phyloP scores from a whole-genome alignment of 1,140 invertebrate species.

The Campoletis sonorensis region DNA sequence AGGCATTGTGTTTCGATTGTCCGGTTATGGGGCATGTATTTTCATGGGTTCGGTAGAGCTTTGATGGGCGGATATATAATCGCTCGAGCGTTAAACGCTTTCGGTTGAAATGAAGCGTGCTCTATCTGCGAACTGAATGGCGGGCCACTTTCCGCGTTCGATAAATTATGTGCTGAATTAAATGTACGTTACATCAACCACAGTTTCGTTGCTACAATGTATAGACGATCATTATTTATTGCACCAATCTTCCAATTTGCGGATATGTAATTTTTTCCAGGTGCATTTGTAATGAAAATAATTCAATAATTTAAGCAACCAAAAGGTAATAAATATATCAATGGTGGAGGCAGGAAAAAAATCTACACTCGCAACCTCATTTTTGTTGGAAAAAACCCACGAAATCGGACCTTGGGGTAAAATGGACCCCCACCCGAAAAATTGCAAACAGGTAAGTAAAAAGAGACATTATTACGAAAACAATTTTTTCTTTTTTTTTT shows the following conservation, averaged over 20 bases:
- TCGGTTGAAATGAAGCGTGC: neutral
- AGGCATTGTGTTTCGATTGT: conserved; percentile 1
- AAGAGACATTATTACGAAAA: no score
- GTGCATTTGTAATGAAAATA: no score
- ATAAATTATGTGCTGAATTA: neutral
- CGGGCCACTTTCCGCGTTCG: neutral
- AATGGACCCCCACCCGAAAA: no score
- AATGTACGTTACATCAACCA: neutral
- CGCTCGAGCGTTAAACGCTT: neutral
- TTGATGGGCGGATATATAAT: neutral
- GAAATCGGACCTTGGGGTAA: no score
- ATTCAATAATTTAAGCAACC: no score
- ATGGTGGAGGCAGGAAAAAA: no score
- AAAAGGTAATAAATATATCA: no score
- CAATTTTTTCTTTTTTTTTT: no score
- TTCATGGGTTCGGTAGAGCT: neutral
- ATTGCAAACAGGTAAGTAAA: no score
- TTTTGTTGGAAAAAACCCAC: no score
- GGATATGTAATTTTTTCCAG: no score
- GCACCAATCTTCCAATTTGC: neutral
- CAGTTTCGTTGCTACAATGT: neutral
- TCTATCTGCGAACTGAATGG: neutral
- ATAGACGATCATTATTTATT: neutral
- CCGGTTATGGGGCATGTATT: neutral
- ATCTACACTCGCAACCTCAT: no score